Conservation (phyloP, 2,113 vertebrate species). For the Anoplopoma fimbria region DNA sequence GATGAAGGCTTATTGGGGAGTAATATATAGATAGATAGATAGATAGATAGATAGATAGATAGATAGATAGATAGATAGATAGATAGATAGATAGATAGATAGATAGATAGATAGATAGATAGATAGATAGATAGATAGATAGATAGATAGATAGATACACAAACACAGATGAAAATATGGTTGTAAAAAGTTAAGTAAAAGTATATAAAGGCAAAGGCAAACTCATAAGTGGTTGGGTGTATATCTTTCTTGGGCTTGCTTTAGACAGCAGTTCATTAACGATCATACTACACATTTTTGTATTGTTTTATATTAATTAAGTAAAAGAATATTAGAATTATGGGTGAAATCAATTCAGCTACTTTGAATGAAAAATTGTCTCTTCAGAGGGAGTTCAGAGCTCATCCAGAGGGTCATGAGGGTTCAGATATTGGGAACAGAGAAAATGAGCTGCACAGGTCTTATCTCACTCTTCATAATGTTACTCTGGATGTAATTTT, state of each 20-base stretch:
- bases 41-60: too few species aligned
- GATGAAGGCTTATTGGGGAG: background rate
- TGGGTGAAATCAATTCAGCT: background rate
- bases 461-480: background rate
- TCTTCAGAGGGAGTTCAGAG: too few species aligned
- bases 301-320: background rate
- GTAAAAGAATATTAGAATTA: background rate
- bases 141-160: too few species aligned
- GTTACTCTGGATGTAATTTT: background rate
- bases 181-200: too few species aligned
- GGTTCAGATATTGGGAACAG: too few species aligned
- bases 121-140: too few species aligned
- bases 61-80: background rate
- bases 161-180: too few species aligned
- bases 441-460: background rate
- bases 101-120: background rate
- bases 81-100: background rate
- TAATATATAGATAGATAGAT: background rate
- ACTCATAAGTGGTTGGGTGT: background rate
- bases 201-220: too few species aligned
- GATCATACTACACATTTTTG: too few species aligned
- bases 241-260: background rate
- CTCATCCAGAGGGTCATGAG: too few species aligned
- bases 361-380: too few species aligned
- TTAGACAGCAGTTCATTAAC: too few species aligned